phyloP scores from a whole-genome alignment of 2,797 vertebrate species.

The Coracias cyanogaster region DNA sequence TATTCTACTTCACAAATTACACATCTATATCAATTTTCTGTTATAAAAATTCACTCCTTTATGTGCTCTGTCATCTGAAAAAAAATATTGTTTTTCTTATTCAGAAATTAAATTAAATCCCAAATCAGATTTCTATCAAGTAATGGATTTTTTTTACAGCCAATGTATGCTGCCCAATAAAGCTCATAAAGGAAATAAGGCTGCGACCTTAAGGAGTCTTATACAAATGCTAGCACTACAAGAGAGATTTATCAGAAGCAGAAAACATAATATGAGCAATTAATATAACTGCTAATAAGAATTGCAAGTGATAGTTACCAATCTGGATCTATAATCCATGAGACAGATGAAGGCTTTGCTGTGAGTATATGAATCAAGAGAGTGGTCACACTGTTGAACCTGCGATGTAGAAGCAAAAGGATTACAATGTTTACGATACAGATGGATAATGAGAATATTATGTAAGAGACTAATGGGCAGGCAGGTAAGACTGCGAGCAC shows the following conservation, averaged over 20 bases:
- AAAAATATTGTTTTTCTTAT: background rate
- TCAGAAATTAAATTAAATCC: background rate
- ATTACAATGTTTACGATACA: conserved; percentile 48
- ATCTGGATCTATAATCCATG: conserved; percentile 74
- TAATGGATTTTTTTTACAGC: background rate
- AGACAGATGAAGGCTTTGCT: conserved; percentile 67
- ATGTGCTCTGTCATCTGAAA: background rate
- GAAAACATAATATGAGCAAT: conserved; percentile 28
- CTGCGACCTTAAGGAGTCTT: background rate
- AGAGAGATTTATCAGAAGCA: conserved; percentile 10
- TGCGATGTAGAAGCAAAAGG: conserved; percentile 65
- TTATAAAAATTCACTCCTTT: conserved; percentile 16
- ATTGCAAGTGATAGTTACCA: conserved; percentile 67
- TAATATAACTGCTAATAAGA: conserved; percentile 37
- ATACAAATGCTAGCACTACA: background rate
- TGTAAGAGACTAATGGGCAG: background rate
- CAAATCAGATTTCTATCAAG: background rate
- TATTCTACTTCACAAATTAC: background rate
- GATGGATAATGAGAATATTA: conserved; percentile 21
- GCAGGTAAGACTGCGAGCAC: background rate
- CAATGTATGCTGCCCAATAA: background rate
- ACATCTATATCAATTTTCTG: background rate
- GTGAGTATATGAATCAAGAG: conserved; percentile 64
- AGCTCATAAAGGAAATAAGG: conserved; percentile 45
- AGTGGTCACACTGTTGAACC: conserved; percentile 61